phyloP scores from a whole-genome alignment of 2,797 vertebrate species.

The Chlorospingus semifuscus region DNA sequence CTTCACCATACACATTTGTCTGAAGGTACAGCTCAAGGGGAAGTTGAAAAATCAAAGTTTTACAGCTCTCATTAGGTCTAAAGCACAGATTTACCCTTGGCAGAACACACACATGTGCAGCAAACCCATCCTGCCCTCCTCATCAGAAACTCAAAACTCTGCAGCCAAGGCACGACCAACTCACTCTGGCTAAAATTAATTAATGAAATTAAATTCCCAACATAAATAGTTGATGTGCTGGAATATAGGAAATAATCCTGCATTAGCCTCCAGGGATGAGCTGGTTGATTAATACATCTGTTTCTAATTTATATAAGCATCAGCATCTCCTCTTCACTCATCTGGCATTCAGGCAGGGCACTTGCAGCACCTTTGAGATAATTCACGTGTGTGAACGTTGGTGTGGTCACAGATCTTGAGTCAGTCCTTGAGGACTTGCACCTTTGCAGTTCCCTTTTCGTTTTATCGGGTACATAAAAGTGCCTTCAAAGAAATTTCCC shows the following conservation, averaged over 20 bases:
- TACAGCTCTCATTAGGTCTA: not conserved
- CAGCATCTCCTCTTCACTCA: not conserved
- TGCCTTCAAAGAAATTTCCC: not conserved
- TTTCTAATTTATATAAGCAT: slow-evolving; percentile 38
- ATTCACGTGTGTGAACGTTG: not conserved
- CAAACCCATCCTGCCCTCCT: not conserved
- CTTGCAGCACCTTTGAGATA: not conserved
- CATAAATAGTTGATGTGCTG: slow-evolving; percentile 37
- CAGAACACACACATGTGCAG: not conserved
- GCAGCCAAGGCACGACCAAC: not conserved
- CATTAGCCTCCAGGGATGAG: slow-evolving; percentile 28
- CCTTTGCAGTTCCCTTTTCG: not conserved
- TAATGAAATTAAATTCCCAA: slow-evolving; percentile 44
- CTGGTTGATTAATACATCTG: slow-evolving; percentile 47
- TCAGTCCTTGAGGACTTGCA: not conserved
- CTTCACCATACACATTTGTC: not conserved
- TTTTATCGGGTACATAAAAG: not conserved
- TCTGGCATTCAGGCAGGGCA: not conserved
- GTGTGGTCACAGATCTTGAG: not conserved
- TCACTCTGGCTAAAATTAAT: slow-evolving; percentile 2
- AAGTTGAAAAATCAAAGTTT: not conserved
- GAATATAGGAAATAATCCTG: slow-evolving; percentile 50
- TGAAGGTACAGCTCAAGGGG: not conserved
- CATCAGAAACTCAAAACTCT: not conserved
- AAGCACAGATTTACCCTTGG: not conserved